Percentiles rank a stretch among this genome's conserved stretches.
Conservation (phyloP, 1,140 invertebrate species). For the Camponotus vicinus region DNA sequence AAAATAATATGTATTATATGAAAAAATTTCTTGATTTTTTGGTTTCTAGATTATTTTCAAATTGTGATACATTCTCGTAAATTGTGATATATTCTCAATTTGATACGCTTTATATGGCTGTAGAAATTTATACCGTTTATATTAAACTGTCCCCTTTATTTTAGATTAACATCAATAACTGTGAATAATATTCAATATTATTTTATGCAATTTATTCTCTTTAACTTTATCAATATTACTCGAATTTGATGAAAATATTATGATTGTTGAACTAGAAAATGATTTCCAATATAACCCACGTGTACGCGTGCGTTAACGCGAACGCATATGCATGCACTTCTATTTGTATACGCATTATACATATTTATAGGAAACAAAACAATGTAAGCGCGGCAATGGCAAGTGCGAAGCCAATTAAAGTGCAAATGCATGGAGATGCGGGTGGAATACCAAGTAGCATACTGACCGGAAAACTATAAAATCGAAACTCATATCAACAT, state of each 20-base stretch:
- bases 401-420: conserved; percentile 83
- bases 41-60: not conserved
- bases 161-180: not conserved
- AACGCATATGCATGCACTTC: conserved; percentile 24
- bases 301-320: not conserved
- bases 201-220: conserved; percentile 56
- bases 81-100: not conserved
- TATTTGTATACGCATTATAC: conserved; percentile 66
- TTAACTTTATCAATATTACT: conserved; percentile 56
- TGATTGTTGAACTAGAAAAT: conserved; percentile 65
- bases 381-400: conserved; percentile 47
- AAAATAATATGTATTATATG: not conserved
- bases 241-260: conserved; percentile 55
- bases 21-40: not conserved
- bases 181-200: not conserved
- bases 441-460: conserved; percentile 80
- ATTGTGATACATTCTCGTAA: not conserved
- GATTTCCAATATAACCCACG: conserved; percentile 39
- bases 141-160: not conserved
- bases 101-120: not conserved
- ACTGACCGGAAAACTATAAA: conserved; percentile 80
- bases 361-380: conserved; percentile 70
- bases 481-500: conserved; percentile 70
- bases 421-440: conserved; percentile 85
- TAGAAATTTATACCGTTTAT: not conserved